These are phyloP conservation scores for Andrena chrysosceles DNA, from an alignment of 2,888 invertebrate species.

Conservation along the genomic window DNA sequence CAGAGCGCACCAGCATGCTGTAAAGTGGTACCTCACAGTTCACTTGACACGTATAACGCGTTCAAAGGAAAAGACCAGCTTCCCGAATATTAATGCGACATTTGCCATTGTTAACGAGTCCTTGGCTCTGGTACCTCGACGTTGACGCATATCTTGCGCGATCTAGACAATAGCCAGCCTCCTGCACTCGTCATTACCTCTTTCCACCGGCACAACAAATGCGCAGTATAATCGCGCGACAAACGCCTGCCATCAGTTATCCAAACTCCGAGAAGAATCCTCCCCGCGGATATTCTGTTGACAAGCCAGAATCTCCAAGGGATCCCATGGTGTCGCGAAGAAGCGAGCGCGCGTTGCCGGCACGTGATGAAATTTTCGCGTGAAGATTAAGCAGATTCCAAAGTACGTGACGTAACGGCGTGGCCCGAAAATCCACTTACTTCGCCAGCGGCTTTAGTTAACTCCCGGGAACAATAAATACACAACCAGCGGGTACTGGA, in stretches of 20 bases:
- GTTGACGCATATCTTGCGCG: constrained; percentile 47
- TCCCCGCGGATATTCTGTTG: background rate
- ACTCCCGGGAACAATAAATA: constrained; percentile 44
- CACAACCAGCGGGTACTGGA: constrained; percentile 7
- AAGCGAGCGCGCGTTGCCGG: background rate
- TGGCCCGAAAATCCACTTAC: constrained; percentile 41
- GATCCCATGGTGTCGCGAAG: background rate
- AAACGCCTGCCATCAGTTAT: constrained; percentile 13
- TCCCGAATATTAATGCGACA: constrained; percentile 52
- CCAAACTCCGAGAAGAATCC: background rate
- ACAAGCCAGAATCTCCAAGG: background rate
- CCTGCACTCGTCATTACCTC: constrained; percentile 34
- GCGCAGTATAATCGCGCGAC: background rate
- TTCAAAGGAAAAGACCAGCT: constrained; percentile 40
- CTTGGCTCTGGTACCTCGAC: constrained; percentile 35
- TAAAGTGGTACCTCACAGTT: constrained; percentile 13
- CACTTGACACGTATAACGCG: constrained; percentile 26
- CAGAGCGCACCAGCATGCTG: background rate
- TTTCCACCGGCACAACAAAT: constrained; percentile 20
- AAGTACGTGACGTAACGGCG: constrained; percentile 31
- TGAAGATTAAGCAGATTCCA: constrained; percentile 26
- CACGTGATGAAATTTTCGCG: constrained; percentile 33
- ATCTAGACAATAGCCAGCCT: constrained; percentile 44
- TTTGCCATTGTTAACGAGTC: constrained; percentile 54
- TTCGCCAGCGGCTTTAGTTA: constrained; percentile 8